Evolutionary conservation across 1,140 invertebrate genomes (phyloP), one percentile per base, ranked within the genome.

Genomic region (Leptopilina boulardi): DNA sequence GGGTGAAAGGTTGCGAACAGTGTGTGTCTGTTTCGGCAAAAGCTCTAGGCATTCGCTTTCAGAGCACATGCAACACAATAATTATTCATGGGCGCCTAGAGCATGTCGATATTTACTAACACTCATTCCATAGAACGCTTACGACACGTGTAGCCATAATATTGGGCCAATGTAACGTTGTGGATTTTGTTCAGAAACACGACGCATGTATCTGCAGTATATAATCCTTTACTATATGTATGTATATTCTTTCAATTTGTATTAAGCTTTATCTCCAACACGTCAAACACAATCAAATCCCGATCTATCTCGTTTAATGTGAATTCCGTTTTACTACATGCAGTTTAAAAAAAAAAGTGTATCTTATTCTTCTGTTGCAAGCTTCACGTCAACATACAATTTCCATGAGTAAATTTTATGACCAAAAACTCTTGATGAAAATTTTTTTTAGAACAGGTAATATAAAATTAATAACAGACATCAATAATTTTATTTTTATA

Each of bases 81-180:
- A 66, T 66, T 66, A 66, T 66, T 66, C 26, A 66, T 66, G 21
- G 15, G 9, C 26, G 26, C 13, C 23, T 30, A 34, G 59, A 66
- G 26, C 26, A 66, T 30, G 56, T 66, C 56, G 56, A 66, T 66
- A 66, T 66, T 66, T 66, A 66, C 59, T 34, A 66, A 66, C 59
- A 26, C 59, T 66, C 23, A 66, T 66, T 66, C 26, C 59, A 34
- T 26, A 26, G 26, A 66, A 34, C 59, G 26, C 59, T 66, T 26
- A 23, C 23, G 59, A 66, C 59, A 34, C 21, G 15, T n/a, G 59
- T 30, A n/a, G 59, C 59, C 23, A 23, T 66, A 34, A 30, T 66
- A 34, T 66, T 30, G 26, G n/a, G 59, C 59, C 59, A 15, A n/a
- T 66, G 59, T 30, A 23, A 15, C 11, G 21, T n/a, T n/a, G 23